Evolutionary conservation across 2,888 invertebrate species (phyloP).

Genomic region (Portevinia maculata): DNA sequence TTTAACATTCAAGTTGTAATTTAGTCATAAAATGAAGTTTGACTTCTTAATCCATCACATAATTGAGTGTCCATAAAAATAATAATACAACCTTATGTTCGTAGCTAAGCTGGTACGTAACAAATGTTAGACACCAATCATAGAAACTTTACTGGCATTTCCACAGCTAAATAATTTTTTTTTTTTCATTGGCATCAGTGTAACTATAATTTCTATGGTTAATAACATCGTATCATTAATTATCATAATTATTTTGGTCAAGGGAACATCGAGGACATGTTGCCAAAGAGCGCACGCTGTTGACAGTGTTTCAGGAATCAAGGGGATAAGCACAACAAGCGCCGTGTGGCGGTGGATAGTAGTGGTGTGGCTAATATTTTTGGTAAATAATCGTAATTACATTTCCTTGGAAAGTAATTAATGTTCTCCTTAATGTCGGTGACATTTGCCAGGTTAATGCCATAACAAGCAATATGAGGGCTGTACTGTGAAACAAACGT

Average conservation of each 20-base stretch:
- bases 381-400: slow-evolving; percentile 72
- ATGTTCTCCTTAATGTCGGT: slow-evolving; percentile 68
- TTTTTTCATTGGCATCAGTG: slow-evolving; percentile 56
- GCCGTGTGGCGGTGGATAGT: not conserved
- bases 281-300: slow-evolving; percentile 17
- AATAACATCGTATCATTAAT: slow-evolving; percentile 70
- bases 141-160: slow-evolving; percentile 24
- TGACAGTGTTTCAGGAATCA: slow-evolving; percentile 9
- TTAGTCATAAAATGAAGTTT: not conserved
- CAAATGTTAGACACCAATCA: slow-evolving; percentile 37
- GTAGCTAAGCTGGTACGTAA: slow-evolving; percentile 37
- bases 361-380: slow-evolving; percentile 63
- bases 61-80: not conserved
- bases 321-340: not conserved
- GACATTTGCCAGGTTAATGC: slow-evolving; percentile 73
- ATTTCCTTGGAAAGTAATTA: slow-evolving; percentile 71
- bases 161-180: slow-evolving; percentile 32
- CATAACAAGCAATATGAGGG: slow-evolving; percentile 51
- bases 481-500: slow-evolving; percentile 28
- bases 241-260: slow-evolving; percentile 67
- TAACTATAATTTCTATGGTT: slow-evolving; percentile 68
- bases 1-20: too few relatives aligned
- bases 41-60: not conserved
- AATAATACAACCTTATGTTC: slow-evolving; percentile 23
- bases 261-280: slow-evolving; percentile 27